Conservation (phyloP, 2,888 invertebrate genomes). For the Pomacea canaliculata region DNA sequence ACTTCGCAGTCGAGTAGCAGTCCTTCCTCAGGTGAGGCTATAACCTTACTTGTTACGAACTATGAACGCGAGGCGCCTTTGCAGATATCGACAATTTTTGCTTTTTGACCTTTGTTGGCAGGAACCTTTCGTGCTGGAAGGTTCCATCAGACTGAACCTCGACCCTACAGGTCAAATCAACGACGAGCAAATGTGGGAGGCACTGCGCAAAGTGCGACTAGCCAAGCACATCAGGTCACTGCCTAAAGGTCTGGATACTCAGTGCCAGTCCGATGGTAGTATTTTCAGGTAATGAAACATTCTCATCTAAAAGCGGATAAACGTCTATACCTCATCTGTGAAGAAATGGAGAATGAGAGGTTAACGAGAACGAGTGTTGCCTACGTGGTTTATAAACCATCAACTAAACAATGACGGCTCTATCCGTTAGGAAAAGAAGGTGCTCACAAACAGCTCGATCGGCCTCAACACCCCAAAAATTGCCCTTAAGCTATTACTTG, state of each 20-base stretch:
- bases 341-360: too few relatives aligned
- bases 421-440: too few relatives aligned
- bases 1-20: conserved; percentile 26
- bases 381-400: too few relatives aligned
- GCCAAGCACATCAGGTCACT: conserved; percentile 3
- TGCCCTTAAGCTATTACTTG: too few relatives aligned
- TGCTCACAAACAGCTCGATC: too few relatives aligned
- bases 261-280: conserved; percentile 2
- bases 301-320: too few relatives aligned
- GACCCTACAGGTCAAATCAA: not conserved
- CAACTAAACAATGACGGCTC: too few relatives aligned
- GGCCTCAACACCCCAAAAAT: too few relatives aligned
- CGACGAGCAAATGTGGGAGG: conserved; percentile 6
- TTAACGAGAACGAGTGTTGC: too few relatives aligned
- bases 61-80: too few relatives aligned
- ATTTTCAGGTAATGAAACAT: conserved; percentile 7
- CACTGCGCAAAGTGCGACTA: conserved; percentile 2
- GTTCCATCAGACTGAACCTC: conserved; percentile 12
- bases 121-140: conserved; percentile 16
- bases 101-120: not conserved
- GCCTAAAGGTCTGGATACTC: conserved; percentile 9
- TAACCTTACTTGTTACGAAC: too few relatives aligned
- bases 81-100: not conserved
- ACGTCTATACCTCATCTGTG: too few relatives aligned
- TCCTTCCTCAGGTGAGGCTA: conserved; percentile 26